Base-by-base conservation (phyloP, 2,888 invertebrate species). In the Galeopsomyia nigrocyanea region DNA sequence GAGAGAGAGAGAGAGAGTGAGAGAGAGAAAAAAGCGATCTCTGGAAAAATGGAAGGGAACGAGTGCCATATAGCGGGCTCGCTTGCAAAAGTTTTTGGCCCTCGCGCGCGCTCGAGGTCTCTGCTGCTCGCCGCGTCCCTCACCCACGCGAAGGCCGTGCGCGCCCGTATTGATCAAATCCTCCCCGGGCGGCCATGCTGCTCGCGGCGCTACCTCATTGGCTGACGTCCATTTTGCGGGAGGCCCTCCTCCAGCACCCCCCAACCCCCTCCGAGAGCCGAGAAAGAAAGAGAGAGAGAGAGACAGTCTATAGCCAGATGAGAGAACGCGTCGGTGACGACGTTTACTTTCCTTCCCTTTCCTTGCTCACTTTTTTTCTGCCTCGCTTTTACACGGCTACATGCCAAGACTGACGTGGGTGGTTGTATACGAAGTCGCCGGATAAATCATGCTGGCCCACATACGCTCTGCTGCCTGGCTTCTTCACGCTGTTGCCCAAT, bases 151-250 rank as follows among this genome's bases (percentile, higher is more conserved):
- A 80, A 81, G 81, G 80, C 78, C 80, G 65, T 10, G 50, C 81
- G 81, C 80, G 80, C 80, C 50, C 49, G 58, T 86, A 86, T 86
- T 86, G 86, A 86, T 86, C 84, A 86, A 85, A 85, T 84, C 84
- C 83, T 81, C 79, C 71, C 79, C 80, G 84, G 80, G 84, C 84
- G 39, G 39, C 39, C 39, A 39, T 39, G 39, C 39, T 39, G 39
- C 39, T 39, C 39, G 39, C 7, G 10, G 39, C 39, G 39, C 39
- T 7, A 39, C 39, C 39, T 39, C 39, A 39, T 39, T 39, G 39
- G 39, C 39, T 13, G 39, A 39, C 39, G 39, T 39, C 86, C 86
- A 86, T 86, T 82, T 86, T 86, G 82, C 76, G 77, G 77, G 68
- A 76, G 72, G 74, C 75, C 39, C 39, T 39, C 39, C 39, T 39